A percentile compares a stretch with the other conserved stretches of the same genome.
Conservation (phyloP, 2,888 invertebrate species). For the Drosophila paranaensis region DNA sequence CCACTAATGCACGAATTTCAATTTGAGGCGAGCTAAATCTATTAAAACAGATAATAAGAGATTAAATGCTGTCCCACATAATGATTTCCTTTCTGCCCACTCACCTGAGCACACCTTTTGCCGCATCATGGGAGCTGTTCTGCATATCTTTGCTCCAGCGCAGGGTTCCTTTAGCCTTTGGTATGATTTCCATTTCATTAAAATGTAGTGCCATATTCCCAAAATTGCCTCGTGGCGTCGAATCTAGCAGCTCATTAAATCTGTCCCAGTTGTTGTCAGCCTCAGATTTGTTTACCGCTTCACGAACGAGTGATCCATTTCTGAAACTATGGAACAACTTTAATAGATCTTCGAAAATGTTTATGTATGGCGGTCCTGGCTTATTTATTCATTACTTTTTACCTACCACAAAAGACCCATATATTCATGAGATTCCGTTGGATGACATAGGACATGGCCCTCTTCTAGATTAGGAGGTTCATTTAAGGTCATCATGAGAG, state of each 20-base stretch:
- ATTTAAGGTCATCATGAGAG: conserved; percentile 91
- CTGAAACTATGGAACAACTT: conserved; percentile 88
- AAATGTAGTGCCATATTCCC: conserved; percentile 90
- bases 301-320: conserved; percentile 96
- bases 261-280: conserved; percentile 93
- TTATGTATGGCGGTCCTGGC: neutral
- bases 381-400: neutral
- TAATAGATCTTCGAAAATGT: neutral
- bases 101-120: conserved; percentile 81
- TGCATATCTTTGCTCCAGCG: conserved; percentile 88
- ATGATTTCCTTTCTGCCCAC: neutral
- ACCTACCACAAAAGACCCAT: conserved; percentile 95
- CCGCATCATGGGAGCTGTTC: conserved; percentile 68
- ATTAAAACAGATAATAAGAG: neutral
- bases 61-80: neutral
- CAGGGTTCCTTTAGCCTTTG: conserved; percentile 87
- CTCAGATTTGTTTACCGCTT: conserved; percentile 90
- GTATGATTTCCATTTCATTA: conserved; percentile 88
- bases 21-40: conserved; percentile 87
- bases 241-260: conserved; percentile 92
- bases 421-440: conserved; percentile 90
- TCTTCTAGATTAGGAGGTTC: conserved; percentile 89
- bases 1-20: conserved; percentile 95
- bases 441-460: conserved; percentile 95
- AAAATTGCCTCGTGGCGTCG: conserved; percentile 95